phyloP scores from a whole-genome alignment of 2,797 vertebrate genomes.

The Anguilla megastoma region DNA sequence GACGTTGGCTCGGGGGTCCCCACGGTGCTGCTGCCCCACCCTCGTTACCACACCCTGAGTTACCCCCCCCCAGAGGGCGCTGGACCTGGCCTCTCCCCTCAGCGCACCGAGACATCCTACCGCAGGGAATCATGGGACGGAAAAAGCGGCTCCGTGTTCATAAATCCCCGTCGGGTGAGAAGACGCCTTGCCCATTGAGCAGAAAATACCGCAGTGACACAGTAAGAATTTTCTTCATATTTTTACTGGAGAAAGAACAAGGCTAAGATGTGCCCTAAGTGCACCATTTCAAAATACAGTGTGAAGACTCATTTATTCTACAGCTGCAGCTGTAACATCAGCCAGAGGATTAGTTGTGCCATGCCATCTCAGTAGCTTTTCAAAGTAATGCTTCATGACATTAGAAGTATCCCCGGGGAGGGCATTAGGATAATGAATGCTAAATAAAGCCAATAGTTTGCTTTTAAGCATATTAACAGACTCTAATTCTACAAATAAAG shows the following conservation, averaged over 20 bases:
- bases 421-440: neutral
- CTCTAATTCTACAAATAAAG: neutral
- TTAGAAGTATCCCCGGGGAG: neutral
- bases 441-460: neutral
- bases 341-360: neutral
- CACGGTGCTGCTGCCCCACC: neutral
- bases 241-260: neutral
- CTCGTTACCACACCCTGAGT: neutral
- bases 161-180: neutral
- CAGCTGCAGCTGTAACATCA: too few relatives aligned
- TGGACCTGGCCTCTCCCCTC: neutral
- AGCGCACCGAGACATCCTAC: neutral
- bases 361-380: neutral
- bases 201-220: neutral
- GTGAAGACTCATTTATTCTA: neutral
- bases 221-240: neutral
- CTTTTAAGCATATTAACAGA: neutral
- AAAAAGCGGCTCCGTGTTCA: neutral
- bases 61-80: neutral
- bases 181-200: neutral
- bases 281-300: neutral
- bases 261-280: neutral
- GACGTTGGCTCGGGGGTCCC: neutral
- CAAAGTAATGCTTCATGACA: neutral
- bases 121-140: neutral